Percentiles rank a stretch among this genome's conserved stretches.
Evolutionary conservation across 2,113 vertebrate genomes (phyloP).

Genomic region (Equus przewalskii): DNA sequence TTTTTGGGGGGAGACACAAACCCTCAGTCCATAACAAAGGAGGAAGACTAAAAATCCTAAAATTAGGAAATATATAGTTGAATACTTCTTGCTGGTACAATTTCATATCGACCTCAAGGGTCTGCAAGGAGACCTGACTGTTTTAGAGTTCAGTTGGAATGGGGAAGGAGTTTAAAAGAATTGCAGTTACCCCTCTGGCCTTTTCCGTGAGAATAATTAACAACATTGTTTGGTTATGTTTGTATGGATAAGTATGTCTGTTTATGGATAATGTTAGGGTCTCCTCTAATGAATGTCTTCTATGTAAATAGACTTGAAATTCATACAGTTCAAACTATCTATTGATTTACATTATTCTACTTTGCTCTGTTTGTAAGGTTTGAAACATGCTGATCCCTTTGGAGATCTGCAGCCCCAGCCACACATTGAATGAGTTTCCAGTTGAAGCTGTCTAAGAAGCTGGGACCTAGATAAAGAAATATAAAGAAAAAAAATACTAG

Average conservation of each 20-base stretch:
- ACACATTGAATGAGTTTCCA: not conserved
- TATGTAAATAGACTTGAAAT: constrained; percentile 16
- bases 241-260: not conserved
- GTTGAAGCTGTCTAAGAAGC: not conserved
- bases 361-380: not conserved
- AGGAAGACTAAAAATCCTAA: not conserved
- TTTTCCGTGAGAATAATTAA: constrained; percentile 3
- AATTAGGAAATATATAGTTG: not conserved
- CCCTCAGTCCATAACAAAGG: not conserved
- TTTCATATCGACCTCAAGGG: not conserved
- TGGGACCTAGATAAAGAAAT: not conserved
- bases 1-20: not conserved
- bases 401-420: not conserved
- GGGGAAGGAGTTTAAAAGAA: not conserved
- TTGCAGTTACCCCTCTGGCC: not conserved
- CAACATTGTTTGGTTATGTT: constrained; percentile 20
- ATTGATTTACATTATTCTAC: not conserved
- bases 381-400: not conserved
- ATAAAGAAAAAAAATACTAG: not conserved
- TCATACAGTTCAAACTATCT: not conserved
- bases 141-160: not conserved
- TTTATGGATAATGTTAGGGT: not conserved
- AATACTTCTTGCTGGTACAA: not conserved
- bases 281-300: not conserved
- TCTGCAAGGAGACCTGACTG: not conserved